phyloP scores from a whole-genome alignment of 2,797 vertebrate genomes.

The Gymnodraco acuticeps region DNA sequence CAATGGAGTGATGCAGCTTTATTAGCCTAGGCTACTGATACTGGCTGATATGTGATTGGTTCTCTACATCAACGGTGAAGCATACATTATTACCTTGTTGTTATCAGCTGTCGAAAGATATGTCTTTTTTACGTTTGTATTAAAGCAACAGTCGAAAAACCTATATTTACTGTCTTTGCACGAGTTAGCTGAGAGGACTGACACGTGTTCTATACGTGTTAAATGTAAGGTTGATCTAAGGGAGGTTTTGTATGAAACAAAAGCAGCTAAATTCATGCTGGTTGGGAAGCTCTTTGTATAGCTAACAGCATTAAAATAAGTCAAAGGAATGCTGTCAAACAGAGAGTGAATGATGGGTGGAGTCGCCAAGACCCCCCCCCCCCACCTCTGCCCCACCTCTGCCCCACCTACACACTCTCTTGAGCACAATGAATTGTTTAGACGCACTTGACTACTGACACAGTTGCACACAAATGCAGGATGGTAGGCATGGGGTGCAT shows the following conservation, averaged over 20 bases:
- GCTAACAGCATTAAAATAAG: constrained; percentile 42
- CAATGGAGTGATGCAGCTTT: not conserved
- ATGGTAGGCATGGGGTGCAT: not conserved
- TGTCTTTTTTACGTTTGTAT: not conserved
- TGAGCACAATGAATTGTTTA: constrained; percentile 3
- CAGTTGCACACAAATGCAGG: not conserved
- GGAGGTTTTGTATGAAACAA: constrained; percentile 25
- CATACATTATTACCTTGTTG: not conserved
- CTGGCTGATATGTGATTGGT: not conserved
- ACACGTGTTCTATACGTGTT: not conserved
- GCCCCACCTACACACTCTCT: constrained; percentile 11
- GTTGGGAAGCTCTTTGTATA: constrained; percentile 16
- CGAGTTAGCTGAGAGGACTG: not conserved
- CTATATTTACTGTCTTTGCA: not conserved
- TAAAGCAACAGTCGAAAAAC: not conserved
- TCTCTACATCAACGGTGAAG: not conserved
- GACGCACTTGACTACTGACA: constrained; percentile 25
- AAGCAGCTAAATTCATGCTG: constrained; percentile 30
- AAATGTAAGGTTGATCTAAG: constrained; percentile 27
- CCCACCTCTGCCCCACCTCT: constrained; percentile 7
- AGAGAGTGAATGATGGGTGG: constrained; percentile 53
- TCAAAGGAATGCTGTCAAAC: constrained; percentile 55
- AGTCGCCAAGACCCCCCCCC: constrained; percentile 3
- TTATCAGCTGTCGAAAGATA: not conserved
- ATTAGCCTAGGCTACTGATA: not conserved